A percentile compares a stretch with the other conserved stretches of the same genome.
Evolutionary conservation across 2,113 vertebrate genomes (phyloP).

Genomic region (Tympanuchus pallidicinctus): DNA sequence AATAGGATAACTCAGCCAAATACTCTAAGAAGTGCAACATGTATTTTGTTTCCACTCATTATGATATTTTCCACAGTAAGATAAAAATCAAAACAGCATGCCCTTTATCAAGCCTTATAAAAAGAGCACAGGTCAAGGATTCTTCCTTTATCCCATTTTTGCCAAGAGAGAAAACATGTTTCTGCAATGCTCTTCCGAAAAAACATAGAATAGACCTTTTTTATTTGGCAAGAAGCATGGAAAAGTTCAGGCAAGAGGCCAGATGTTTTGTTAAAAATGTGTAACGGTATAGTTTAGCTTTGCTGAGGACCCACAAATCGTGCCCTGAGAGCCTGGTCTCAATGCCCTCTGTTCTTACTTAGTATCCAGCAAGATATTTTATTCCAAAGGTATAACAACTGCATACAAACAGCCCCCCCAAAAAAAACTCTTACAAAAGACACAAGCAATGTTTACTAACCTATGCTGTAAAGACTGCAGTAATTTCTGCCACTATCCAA

Average conservation of each 20-base stretch:
- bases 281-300: background rate
- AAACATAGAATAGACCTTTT: constrained; percentile 25
- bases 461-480: background rate
- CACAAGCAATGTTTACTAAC: background rate
- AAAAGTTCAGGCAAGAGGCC: constrained; percentile 51
- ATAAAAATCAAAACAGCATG: constrained; percentile 36
- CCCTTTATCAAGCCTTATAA: background rate
- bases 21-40: constrained; percentile 20
- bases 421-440: background rate
- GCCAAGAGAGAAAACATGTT: constrained; percentile 43
- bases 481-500: background rate
- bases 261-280: constrained; percentile 38
- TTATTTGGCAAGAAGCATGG: constrained; percentile 58
- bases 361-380: background rate
- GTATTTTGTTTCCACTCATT: constrained; percentile 45
- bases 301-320: background rate
- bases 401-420: rapidly evolving
- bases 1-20: constrained; percentile 46
- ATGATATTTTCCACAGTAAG: constrained; percentile 44
- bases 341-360: background rate
- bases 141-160: constrained; percentile 53
- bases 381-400: background rate
- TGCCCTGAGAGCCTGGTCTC: background rate
- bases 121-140: constrained; percentile 37
- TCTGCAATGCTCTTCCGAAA: constrained; percentile 32